These are phyloP conservation scores for Tyto alba DNA, from an alignment of 2,113 vertebrate species.

Conservation along the genomic window DNA sequence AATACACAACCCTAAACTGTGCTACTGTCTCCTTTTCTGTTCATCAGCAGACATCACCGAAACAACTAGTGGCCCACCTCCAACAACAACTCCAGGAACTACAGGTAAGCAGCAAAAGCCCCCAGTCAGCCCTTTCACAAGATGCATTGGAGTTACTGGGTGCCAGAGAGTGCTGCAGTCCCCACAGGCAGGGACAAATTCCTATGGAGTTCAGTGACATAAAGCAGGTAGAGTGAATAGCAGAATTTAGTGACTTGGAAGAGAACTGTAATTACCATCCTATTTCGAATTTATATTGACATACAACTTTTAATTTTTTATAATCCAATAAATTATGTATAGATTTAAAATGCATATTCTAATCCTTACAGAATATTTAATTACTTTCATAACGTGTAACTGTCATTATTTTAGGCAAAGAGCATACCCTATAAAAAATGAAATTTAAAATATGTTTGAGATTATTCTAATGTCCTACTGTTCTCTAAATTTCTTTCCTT, in stretches of 20 bases:
- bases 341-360: neutral
- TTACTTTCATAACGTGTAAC: neutral
- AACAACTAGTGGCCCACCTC: no score
- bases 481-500: neutral
- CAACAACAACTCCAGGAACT: no score
- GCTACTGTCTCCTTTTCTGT: no score
- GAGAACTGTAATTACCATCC: neutral
- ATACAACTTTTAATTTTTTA: neutral
- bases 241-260: neutral
- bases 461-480: no score
- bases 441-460: no score
- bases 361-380: neutral
- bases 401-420: neutral
- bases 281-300: neutral
- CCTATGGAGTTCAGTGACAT: neutral
- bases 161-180: no score
- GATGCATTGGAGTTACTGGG: no score
- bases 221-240: neutral
- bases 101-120: no score
- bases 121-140: no score
- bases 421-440: neutral
- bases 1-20: neutral
- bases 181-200: no score
- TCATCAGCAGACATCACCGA: no score
- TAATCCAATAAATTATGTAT: neutral